A percentile compares a stretch with the other conserved stretches of the same genome.
Evolutionary conservation across 2,113 vertebrate species (phyloP).

Genomic region (Uria aalge): DNA sequence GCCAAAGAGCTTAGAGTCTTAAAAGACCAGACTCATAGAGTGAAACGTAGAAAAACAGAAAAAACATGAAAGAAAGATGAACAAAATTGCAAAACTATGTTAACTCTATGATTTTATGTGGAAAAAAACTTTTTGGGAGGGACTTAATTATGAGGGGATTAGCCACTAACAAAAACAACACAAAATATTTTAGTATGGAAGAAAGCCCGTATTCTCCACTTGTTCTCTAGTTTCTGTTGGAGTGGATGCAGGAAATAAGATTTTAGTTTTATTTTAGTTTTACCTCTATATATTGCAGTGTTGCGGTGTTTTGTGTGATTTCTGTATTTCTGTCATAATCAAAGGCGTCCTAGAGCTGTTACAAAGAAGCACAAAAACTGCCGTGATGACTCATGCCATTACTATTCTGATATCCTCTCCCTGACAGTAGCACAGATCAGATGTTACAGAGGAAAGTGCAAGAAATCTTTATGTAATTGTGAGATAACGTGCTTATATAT

Average conservation of each 20-base stretch:
- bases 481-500: not conserved
- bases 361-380: not conserved
- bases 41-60: not conserved
- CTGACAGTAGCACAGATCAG: not conserved
- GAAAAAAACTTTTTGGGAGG: not conserved
- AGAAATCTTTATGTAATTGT: not conserved
- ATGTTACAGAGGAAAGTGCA: conserved; percentile 9
- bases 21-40: not conserved
- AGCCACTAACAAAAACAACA: not conserved
- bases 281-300: not conserved
- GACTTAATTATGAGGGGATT: not conserved
- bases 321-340: not conserved
- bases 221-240: not conserved
- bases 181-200: not conserved
- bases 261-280: not conserved
- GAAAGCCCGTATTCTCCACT: not conserved
- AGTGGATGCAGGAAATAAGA: not conserved
- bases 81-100: not conserved
- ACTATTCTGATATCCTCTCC: not conserved
- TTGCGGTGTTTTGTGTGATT: not conserved
- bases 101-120: not conserved
- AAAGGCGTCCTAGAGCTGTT: not conserved
- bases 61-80: not conserved
- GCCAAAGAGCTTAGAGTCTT: not conserved
- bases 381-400: conserved; percentile 3